phyloP scores from a whole-genome alignment of 2,888 invertebrate species.

The Tiphia femorata region DNA sequence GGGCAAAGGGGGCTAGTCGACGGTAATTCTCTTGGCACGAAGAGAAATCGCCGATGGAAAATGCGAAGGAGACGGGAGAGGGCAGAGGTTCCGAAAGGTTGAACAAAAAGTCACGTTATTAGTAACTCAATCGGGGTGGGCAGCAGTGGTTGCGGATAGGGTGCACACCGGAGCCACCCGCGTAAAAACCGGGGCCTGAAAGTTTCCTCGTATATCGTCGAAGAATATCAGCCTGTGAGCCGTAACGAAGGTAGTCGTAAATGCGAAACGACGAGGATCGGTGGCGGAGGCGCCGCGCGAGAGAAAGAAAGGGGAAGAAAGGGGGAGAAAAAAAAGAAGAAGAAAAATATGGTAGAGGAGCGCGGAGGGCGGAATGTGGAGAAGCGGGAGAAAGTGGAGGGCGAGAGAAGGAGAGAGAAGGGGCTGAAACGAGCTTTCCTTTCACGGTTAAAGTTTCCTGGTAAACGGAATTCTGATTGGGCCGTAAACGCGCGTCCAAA shows the following conservation, averaged over 20 bases:
- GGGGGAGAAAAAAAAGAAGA: conserved; percentile 3
- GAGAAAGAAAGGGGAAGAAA: conserved; percentile 3
- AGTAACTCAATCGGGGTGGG: conserved; percentile 34
- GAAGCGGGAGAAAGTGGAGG: too few species aligned
- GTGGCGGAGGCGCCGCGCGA: not conserved
- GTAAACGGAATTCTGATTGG: not conserved
- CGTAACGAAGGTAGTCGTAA: conserved; percentile 12
- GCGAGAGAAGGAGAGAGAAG: too few species aligned
- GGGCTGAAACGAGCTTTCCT: not conserved
- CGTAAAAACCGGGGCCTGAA: conserved; percentile 2
- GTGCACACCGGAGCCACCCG: conserved; percentile 11
- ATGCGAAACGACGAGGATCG: conserved; percentile 14
- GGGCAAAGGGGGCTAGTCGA: too few species aligned
- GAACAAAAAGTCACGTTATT: conserved; percentile 22
- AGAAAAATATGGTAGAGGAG: too few species aligned
- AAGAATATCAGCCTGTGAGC: conserved; percentile 3
- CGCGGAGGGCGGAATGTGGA: too few species aligned
- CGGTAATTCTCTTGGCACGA: too few species aligned
- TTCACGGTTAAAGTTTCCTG: not conserved
- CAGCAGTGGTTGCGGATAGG: too few species aligned
- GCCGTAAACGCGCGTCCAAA: not conserved
- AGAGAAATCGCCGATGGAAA: too few species aligned
- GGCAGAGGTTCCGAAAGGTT: conserved; percentile 8
- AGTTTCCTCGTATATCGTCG: conserved; percentile 7
- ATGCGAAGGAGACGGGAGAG: too few species aligned